Conservation (phyloP, 2,113 vertebrate species). For the Pitta sordida region DNA sequence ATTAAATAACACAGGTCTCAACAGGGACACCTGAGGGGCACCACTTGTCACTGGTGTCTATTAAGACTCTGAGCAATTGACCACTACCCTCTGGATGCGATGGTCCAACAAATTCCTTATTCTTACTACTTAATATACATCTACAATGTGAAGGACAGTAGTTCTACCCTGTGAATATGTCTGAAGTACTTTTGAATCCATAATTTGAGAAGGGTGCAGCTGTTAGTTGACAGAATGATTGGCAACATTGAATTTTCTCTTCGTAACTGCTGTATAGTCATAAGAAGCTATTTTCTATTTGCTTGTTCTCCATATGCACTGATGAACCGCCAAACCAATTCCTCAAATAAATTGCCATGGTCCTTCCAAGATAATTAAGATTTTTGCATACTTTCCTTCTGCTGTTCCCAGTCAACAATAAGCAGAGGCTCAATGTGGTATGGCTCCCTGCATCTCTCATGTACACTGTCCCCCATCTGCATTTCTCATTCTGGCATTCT, state of each 20-base stretch:
- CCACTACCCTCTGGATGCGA: background rate
- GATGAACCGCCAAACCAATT: background rate
- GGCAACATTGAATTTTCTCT: background rate
- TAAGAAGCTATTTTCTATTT: background rate
- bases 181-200: background rate
- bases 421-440: background rate
- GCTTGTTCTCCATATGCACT: background rate
- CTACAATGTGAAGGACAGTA: background rate
- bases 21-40: background rate
- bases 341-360: background rate
- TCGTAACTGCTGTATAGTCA: background rate
- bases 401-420: background rate
- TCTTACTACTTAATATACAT: background rate
- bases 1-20: background rate
- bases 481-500: background rate
- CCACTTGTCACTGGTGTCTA: background rate
- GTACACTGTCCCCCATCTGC: background rate
- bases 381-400: background rate
- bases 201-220: background rate
- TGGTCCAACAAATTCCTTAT: background rate
- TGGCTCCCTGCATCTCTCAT: fast-evolving
- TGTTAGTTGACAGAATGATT: background rate
- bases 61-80: background rate
- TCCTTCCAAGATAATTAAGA: background rate
- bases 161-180: background rate